phyloP scores from a whole-genome alignment of 2,888 invertebrate genomes.

The Drosophila paucipuncta region DNA sequence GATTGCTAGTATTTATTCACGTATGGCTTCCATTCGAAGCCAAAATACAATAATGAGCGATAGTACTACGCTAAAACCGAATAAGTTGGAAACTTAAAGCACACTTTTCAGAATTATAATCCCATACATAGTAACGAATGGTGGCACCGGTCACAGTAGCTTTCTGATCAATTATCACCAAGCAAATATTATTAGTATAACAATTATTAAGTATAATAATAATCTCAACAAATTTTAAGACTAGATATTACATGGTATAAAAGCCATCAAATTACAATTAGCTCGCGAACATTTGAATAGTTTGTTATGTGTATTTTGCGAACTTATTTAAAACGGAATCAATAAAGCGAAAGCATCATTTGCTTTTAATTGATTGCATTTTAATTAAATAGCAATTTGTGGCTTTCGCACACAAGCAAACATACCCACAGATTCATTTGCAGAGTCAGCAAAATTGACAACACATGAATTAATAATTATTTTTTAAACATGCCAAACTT shows the following conservation, averaged over 20 bases:
- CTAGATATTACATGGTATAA: not conserved
- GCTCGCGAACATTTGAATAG: not conserved
- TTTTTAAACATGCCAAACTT: slow-evolving; percentile 34
- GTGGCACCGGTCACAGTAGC: not conserved
- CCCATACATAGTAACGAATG: not conserved
- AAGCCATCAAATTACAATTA: not conserved
- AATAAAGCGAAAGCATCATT: slow-evolving; percentile 36
- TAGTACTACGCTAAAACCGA: not conserved
- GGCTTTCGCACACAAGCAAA: slow-evolving; percentile 1
- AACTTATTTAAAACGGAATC: slow-evolving; percentile 44
- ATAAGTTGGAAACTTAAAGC: not conserved
- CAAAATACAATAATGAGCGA: not conserved
- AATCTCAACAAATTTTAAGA: not conserved
- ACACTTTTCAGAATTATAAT: not conserved
- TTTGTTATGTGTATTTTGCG: not conserved
- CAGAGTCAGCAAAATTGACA: slow-evolving; percentile 36
- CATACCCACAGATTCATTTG: slow-evolving; percentile 17
- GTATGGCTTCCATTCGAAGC: not conserved
- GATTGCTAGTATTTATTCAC: not conserved
- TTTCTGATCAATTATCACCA: not conserved
- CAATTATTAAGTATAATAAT: not conserved
- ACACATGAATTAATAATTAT: slow-evolving; percentile 49
- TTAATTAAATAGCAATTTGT: slow-evolving; percentile 68
- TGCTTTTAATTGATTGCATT: slow-evolving; percentile 53
- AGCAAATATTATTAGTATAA: not conserved